Base-by-base conservation (phyloP, 2,113 vertebrate genomes). In the Equus przewalskii region DNA sequence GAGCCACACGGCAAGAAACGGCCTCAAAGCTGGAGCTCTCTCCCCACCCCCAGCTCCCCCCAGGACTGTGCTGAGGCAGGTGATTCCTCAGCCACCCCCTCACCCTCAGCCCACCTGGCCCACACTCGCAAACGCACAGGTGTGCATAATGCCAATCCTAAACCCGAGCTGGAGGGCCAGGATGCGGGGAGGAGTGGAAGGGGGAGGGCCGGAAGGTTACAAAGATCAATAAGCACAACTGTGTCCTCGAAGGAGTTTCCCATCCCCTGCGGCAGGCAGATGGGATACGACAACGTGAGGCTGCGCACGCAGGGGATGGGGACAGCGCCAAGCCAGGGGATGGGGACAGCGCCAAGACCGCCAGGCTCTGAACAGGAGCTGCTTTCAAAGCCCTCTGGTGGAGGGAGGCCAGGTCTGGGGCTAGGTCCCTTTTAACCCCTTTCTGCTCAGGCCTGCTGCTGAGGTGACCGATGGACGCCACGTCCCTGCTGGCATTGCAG, bases 71-170 rank as follows among this genome's bases (percentile, higher is more conserved):
- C 69, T 28, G 51, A 28, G 33, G 18, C 65, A 15, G 0, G 5
- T 14, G 73, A n/a, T 14, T 44, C 26, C 54, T 28, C 14, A 26
- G 28, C 14, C 12, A 7, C 4, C 1, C 26, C 33, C 16, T 85
- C 41, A 8, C 19, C 54, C 41, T 72, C 41, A 16, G 5, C 44
- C 16, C 1, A 19, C 10, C 9, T 21, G 1, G 4, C 18, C 70
- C 62, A 5, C 12, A 13, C 7, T 19, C 15, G 12, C 30, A 24
- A 6, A 18, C 3, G 10, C 6, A 0, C 1, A 3, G 0, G 4
- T 12, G 3, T 19, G 1, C 73, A 44, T 15, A 15, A 16, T 51
- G 12, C 14, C 64, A 44, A 9, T 62, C 30, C 22, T 46, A 22
- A 67, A 16, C 19, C 36, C 33, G 33, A 75, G 62, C 24, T 9